phyloP scores from a whole-genome alignment of 2,888 invertebrate species.

The Uropetala carovei region DNA sequence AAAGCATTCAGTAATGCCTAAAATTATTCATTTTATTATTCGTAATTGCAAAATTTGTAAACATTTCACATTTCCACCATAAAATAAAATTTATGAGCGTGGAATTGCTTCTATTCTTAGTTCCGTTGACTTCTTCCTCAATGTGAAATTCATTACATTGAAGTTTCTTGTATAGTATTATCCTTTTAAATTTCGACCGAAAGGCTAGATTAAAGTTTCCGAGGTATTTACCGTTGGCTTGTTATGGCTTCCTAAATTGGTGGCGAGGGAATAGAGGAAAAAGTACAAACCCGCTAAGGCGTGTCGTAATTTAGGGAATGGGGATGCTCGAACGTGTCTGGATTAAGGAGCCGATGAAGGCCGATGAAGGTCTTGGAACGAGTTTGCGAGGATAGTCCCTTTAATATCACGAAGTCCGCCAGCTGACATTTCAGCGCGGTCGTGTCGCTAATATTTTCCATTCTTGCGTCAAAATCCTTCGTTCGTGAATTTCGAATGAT shows the following conservation, averaged over 20 bases:
- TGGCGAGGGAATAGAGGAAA: neutral
- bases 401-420: neutral
- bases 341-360: conserved; percentile 6
- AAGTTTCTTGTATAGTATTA: no score
- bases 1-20: no score
- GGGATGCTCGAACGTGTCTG: neutral
- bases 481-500: neutral
- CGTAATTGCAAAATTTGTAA: no score
- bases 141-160: no score
- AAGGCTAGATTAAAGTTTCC: neutral
- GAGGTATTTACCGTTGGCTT: neutral
- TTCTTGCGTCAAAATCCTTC: neutral
- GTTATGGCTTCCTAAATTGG: neutral
- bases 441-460: neutral
- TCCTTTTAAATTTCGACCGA: neutral
- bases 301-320: conserved; percentile 15
- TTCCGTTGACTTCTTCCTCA: no score
- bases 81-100: no score
- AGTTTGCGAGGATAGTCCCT: conserved; percentile 7
- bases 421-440: neutral
- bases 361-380: neutral
- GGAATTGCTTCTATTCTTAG: no score
- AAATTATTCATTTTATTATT: no score
- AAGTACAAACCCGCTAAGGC: neutral
- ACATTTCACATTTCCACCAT: no score